phyloP scores from a whole-genome alignment of 2,888 invertebrate species.

The Clusia tigrina region DNA sequence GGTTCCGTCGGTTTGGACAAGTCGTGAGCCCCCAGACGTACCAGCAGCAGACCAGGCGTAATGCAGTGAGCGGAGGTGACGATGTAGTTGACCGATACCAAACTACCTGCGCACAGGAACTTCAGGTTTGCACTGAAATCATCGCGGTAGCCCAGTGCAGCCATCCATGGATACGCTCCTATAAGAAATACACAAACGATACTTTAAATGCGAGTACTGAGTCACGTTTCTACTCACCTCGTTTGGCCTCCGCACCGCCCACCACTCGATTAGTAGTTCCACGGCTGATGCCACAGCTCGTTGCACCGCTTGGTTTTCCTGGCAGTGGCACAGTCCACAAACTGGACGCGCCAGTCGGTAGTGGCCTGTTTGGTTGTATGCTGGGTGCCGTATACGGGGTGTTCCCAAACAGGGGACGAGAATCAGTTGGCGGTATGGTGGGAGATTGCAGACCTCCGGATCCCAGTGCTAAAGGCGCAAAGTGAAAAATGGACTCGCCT shows the following conservation, averaged over 20 bases:
- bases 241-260: constrained; percentile 63
- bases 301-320: not conserved
- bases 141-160: constrained; percentile 73
- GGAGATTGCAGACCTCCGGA: not conserved
- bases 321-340: not conserved
- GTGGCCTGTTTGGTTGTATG: too few species aligned
- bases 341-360: too few species aligned
- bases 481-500: constrained; percentile 34
- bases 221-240: constrained; percentile 41
- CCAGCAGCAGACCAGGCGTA: constrained; percentile 64
- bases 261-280: constrained; percentile 67
- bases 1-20: constrained; percentile 67
- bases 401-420: not conserved
- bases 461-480: constrained; percentile 31
- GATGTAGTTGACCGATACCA: constrained; percentile 73
- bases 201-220: not conserved
- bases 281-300: constrained; percentile 67
- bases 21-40: constrained; percentile 82
- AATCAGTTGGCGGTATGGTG: not conserved
- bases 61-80: constrained; percentile 74
- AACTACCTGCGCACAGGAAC: constrained; percentile 79
- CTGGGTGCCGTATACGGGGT: not conserved
- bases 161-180: constrained; percentile 86
- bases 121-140: constrained; percentile 61
- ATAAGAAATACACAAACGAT: constrained; percentile 2